Evolutionary conservation across 2,888 invertebrate species (phyloP).

Genomic region (Acholoe squamosa): DNA sequence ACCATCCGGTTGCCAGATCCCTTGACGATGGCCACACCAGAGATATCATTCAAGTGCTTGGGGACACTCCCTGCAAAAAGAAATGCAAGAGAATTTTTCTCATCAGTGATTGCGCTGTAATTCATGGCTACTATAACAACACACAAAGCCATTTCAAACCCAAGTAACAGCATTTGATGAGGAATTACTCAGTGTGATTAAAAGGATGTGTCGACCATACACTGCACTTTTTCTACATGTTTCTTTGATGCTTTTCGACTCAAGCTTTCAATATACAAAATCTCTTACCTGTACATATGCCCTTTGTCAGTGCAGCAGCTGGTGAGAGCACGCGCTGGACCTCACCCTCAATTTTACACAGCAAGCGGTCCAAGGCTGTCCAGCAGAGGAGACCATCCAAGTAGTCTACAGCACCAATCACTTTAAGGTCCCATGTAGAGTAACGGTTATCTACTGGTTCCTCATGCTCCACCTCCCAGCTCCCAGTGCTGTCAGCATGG

Average conservation of each 20-base stretch:
- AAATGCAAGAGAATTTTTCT: too few relatives aligned
- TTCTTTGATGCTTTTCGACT: too few relatives aligned
- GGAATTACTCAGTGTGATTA: too few relatives aligned
- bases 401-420: constrained; percentile 49
- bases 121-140: too few relatives aligned
- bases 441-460: background rate
- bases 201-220: too few relatives aligned
- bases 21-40: constrained; percentile 32
- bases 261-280: too few relatives aligned
- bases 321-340: background rate
- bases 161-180: too few relatives aligned
- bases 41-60: constrained; percentile 30
- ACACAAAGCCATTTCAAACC: too few relatives aligned
- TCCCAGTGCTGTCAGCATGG: background rate
- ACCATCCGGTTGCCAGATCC: background rate
- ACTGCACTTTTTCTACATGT: too few relatives aligned
- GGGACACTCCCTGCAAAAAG: background rate
- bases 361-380: constrained; percentile 8
- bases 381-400: constrained; percentile 41
- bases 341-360: background rate
- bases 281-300: constrained; percentile 17
- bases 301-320: background rate
- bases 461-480: background rate
- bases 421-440: background rate
- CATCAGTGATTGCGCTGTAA: too few relatives aligned